Conservation (phyloP, 1,140 invertebrate genomes). For the Hypsibius dujardini region DNA sequence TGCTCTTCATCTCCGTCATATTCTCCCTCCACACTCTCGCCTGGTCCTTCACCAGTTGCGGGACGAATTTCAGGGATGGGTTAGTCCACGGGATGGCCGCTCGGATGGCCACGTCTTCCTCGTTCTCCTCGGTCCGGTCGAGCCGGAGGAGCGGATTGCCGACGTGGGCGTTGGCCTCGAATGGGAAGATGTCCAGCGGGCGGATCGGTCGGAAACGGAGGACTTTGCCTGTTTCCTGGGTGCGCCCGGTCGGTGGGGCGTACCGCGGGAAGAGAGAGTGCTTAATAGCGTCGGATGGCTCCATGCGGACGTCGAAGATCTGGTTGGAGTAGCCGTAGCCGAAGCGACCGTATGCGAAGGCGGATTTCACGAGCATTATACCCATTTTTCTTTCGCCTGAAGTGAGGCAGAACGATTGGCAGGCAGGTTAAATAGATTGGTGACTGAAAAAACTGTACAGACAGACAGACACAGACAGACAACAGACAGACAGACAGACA, state of each 20-base stretch:
- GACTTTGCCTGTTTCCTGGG: background rate
- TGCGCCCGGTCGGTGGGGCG: background rate
- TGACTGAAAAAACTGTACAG: no score
- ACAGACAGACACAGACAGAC: no score
- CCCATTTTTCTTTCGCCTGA: no score
- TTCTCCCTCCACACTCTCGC: no score
- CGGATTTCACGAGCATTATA: background rate
- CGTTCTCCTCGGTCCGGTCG: background rate
- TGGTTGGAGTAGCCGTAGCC: slow-evolving; percentile 8
- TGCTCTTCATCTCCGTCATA: no score
- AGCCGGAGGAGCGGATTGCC: background rate
- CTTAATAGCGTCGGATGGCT: background rate
- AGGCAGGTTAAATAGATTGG: no score
- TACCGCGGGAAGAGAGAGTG: slow-evolving; percentile 5
- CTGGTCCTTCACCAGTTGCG: no score
- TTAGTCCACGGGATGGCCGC: slow-evolving; percentile 1
- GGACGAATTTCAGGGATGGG: no score
- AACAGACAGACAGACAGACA: no score
- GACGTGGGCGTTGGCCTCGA: background rate
- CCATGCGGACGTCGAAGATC: background rate
- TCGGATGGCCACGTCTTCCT: background rate
- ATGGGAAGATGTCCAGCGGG: background rate
- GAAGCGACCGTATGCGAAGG: background rate
- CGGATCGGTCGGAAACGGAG: no score
- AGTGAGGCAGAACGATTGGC: no score